These are phyloP conservation scores for Poecilia gillii DNA, from an alignment of 2,797 vertebrate genomes.

Conservation along the genomic window DNA sequence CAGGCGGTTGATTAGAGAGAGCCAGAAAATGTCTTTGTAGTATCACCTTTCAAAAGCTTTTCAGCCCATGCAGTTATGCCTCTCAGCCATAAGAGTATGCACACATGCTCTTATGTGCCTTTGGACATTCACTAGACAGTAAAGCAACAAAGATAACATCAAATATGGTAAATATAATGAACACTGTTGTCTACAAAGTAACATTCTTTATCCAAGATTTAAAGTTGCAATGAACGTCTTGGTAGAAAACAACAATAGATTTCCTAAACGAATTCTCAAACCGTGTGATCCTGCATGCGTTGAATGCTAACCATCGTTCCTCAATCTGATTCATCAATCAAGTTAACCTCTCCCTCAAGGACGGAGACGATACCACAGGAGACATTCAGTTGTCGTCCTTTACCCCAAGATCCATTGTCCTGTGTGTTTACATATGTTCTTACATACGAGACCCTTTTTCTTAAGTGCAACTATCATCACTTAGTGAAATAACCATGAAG, in stretches of 20 bases:
- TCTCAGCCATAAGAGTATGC: neutral
- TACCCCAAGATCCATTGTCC: neutral
- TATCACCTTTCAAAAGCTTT: neutral
- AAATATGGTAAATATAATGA: neutral
- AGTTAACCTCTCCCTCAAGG: neutral
- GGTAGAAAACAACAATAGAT: neutral
- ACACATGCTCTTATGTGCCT: neutral
- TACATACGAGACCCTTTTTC: neutral
- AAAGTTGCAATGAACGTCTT: neutral
- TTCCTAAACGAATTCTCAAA: neutral
- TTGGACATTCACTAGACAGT: neutral
- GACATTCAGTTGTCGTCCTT: neutral
- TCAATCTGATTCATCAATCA: neutral
- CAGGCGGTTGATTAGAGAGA: neutral
- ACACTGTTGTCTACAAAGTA: neutral
- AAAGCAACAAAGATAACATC: neutral
- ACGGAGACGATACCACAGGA: neutral
- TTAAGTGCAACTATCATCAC: neutral
- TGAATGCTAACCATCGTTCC: neutral
- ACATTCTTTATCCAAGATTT: neutral
- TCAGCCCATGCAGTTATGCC: neutral
- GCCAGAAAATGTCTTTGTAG: neutral
- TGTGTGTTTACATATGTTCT: neutral
- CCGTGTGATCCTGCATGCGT: neutral
- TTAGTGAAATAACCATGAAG: neutral